Base-by-base conservation (phyloP, 92 coral and sea anemone genomes). In the Epizoanthus ramosus region DNA sequence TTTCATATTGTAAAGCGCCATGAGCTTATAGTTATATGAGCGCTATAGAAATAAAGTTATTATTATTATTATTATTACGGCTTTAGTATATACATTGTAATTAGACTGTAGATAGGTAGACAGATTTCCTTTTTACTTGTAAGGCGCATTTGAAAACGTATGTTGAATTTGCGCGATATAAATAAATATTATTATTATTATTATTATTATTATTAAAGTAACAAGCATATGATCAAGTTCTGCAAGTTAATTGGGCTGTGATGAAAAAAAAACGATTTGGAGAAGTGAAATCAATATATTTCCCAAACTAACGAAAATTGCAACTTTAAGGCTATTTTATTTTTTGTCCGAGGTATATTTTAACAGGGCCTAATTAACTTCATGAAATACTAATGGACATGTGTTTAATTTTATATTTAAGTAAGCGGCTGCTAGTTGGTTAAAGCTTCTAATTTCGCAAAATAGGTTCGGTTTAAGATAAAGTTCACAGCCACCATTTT, bases 241-340 rank as follows among this genome's bases (percentile, higher is more conserved):
- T 71, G 57, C 53, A 71, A 71, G 15, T 71, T 71, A 71, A 71
- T 71, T 21, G 28, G 75, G 75, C 57, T 18, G 41, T 17, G 75
- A 15, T 7, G 25, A 43, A 71, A 71, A 19, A 19, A 71, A 43
- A 16, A n/a, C 31, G 14, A 71, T 71, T 33, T 45, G 57, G 17
- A 71, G 53, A 39, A 43, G 57, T 71, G 12, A 35, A 68, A 35
- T 15, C 4, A 16, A 2, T 28, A 37, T 68, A 12, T 68, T 35
- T 68, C 9, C 8, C 9, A 43, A 39, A 71, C 45, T 71, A 39
- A 43, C 45, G 7, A 71, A 71, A 71, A 35, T 45, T 43, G 52
- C 45, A 23, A 8, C 57, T 71, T 71, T 71, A 71, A 17, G 58
- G 21, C 53, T 4, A 45, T 43, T 71, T 43, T 71, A 71, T 19